A percentile compares a stretch with the other conserved stretches of the same genome.
Evolutionary conservation across 2,888 invertebrate genomes (phyloP).

Genomic region (Drosophila ustulata): DNA sequence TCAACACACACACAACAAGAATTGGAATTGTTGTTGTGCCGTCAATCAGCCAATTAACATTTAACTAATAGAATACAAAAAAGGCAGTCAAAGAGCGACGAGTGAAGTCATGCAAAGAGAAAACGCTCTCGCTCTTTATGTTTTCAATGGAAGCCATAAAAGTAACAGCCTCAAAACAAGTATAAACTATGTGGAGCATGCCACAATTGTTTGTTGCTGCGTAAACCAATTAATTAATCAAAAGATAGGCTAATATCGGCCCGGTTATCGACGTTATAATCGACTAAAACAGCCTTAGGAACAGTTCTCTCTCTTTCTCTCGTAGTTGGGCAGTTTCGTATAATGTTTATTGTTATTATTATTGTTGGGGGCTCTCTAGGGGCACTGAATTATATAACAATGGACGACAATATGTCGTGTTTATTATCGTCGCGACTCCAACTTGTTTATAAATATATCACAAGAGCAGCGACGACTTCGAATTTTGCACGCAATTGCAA

Average conservation of each 20-base stretch:
- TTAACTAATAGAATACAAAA: conserved; percentile 51
- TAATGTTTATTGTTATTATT: conserved; percentile 9
- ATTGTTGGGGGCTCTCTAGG: neutral
- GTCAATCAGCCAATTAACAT: conserved; percentile 71
- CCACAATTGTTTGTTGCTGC: conserved; percentile 5
- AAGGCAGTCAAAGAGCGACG: conserved; percentile 20
- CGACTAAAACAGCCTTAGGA: neutral
- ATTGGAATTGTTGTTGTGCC: conserved; percentile 11
- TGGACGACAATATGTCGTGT: conserved; percentile 35
- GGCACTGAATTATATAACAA: conserved; percentile 48
- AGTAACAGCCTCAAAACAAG: conserved; percentile 13
- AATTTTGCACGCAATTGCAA: conserved; percentile 45
- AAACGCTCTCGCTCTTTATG: neutral
- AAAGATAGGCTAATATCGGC: neutral
- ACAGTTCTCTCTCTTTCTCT: neutral
- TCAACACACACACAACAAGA: neutral
- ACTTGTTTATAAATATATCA: conserved; percentile 25
- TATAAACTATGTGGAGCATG: conserved; percentile 10
- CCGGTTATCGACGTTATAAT: neutral
- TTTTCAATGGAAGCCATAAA: conserved; percentile 50
- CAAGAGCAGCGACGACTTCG: conserved; percentile 3
- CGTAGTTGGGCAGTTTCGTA: neutral
- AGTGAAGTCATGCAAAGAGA: conserved; percentile 30
- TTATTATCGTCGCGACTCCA: conserved; percentile 40
- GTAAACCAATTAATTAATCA: conserved; percentile 21